Base-by-base conservation (phyloP, 1,140 invertebrate genomes). In the Drosophila virilis region DNA sequence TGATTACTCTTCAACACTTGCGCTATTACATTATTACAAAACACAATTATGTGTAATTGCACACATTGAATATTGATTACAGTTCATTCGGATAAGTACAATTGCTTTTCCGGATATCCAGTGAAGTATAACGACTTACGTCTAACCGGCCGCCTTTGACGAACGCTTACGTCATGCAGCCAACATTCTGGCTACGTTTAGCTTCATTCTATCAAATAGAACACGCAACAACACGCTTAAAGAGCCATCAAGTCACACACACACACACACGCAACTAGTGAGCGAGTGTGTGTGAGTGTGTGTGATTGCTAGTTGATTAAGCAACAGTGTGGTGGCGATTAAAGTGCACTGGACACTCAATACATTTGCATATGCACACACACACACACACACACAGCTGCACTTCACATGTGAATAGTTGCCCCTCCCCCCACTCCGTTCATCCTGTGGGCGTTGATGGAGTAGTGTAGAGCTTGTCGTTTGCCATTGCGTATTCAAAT, bases 311-410 rank as follows among this genome's bases (percentile, higher is more conserved):
- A 80, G 83, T 85, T 85, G 81, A 86, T 85, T 85, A 85, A 85
- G 82, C 81, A 85, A 86, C 83, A 86, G 83, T 82, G 82, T 82
- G 82, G 54, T 69, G 67, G 76, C 82, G 82, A 82, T 86, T 85
- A 86, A 85, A 86, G 83, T 85, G 81, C 78, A 85, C 78, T 81
- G 82, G 75, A 81, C 82, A 78, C 70, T 54, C 58, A 43, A 60
- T 54, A 78, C 70, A 85, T 86, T 85, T 85, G 78, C 82, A 85
- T 82, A 46, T 22, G 59, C 32, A 74, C 68, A 65, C 43, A 55
- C 35, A 55, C 10, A 46, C 33, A 59, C 32, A 74, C 68, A 65
- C 43, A 55, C 35, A 55, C 10, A 45, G 17, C 28, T 52, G 37
- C 40, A 48, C 12, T 5, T 22, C 38, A 33, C 12, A 15, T 51